Evolutionary conservation across 2,888 invertebrate genomes (phyloP), one percentile per base, ranked within the genome.

Genomic region (Torymus auratus): DNA sequence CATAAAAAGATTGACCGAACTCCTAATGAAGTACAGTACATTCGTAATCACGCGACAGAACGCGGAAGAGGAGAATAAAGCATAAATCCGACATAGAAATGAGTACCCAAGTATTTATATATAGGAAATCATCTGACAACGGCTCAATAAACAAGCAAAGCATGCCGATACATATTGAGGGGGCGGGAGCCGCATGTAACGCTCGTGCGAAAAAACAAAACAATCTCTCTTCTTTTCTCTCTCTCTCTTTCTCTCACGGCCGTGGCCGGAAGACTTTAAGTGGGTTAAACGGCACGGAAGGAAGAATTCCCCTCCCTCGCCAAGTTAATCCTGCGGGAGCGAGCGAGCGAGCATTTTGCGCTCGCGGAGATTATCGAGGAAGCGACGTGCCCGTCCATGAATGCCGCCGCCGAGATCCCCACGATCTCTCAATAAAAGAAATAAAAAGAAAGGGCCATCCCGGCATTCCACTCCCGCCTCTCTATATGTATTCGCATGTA

Each of bases 311-410:
- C 73, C 70, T 84, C 83, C 84, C 83, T 83, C 73, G 83, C 80
- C 82, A 82, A 84, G 85, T 82, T 84, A 85, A 86, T 86, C 86
- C 87, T 85, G 84, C 82, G 85, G 85, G 87, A 78, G 65, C n/a
- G 79, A 79, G 85, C 86, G 85, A 75, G 50, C 41, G 76, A 84
- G 85, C 85, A 85, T 86, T 87, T 87, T 86, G 41, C 85, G 84
- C 77, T 60, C 85, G 85, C 86, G 85, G 86, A 87, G 87, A 88
- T 88, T 88, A 88, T 88, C 88, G 86, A 84, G 86, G 85, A 86
- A 86, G 85, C 85, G 85, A 72, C 70, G 74, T 62, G 74, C 64
- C 74, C 85, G 84, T 84, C 85, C 85, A 86, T 86, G 88, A 88
- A 88, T 86, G 41, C 41, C 41, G 41, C 41, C 83, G n/a, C n/a